Conservation (phyloP, 2,888 invertebrate species). For the Acleris laterana region DNA sequence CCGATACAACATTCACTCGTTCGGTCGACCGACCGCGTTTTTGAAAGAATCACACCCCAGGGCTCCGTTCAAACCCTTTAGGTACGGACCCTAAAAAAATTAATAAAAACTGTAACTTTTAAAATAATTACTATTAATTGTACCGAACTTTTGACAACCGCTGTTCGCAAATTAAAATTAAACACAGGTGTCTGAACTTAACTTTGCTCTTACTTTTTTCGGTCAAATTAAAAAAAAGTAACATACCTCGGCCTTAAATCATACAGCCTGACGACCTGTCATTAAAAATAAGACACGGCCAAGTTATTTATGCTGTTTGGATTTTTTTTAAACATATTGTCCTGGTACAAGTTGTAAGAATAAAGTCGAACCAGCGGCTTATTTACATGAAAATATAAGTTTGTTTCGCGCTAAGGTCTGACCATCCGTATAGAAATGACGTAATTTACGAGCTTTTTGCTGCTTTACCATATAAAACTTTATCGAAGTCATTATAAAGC, state of each 20-base stretch:
- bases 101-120: too few relatives aligned
- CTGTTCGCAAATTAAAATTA: constrained; percentile 37
- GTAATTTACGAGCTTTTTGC: constrained; percentile 25
- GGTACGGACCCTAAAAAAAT: too few relatives aligned
- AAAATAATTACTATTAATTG: not conserved
- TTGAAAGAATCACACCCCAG: too few relatives aligned
- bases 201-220: constrained; percentile 41
- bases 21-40: too few relatives aligned
- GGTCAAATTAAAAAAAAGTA: constrained; percentile 40
- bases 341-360: too few relatives aligned
- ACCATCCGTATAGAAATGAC: constrained; percentile 24
- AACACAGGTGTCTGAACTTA: constrained; percentile 43
- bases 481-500: not conserved
- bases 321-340: not conserved
- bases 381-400: not conserved
- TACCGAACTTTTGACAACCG: constrained; percentile 35
- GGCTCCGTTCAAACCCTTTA: too few relatives aligned
- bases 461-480: not conserved
- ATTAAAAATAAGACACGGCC: constrained; percentile 49
- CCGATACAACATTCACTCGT: too few relatives aligned
- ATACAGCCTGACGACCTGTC: constrained; percentile 46
- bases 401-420: not conserved
- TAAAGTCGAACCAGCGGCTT: not conserved
- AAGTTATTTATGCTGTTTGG: constrained; percentile 21
- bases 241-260: constrained; percentile 44